phyloP scores from a whole-genome alignment of 92 coral and sea anemone genomes.

The Palythoa grandis region DNA sequence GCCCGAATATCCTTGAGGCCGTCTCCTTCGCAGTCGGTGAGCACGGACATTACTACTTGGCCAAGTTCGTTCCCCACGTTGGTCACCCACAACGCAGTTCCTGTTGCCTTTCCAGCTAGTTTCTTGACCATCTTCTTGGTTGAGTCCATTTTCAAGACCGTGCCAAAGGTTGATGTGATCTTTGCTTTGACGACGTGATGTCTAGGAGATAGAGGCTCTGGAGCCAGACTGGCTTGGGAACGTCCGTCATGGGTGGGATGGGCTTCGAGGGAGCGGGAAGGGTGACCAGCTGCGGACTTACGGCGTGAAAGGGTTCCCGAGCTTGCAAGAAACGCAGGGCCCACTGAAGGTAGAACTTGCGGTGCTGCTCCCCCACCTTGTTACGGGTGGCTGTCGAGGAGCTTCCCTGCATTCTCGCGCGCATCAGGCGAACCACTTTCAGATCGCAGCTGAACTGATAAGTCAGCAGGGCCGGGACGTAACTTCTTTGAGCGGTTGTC shows the following conservation, averaged over 20 bases:
- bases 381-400: not conserved
- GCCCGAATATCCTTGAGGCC: constrained; percentile 54
- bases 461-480: constrained; percentile 40
- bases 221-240: constrained; percentile 25
- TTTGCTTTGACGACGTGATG: not conserved
- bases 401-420: constrained; percentile 3
- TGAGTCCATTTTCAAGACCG: not conserved
- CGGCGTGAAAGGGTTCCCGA: constrained; percentile 29
- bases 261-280: not conserved
- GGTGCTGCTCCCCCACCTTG: constrained; percentile 41
- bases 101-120: constrained; percentile 27
- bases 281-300: constrained; percentile 24
- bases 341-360: constrained; percentile 17
- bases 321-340: constrained; percentile 42
- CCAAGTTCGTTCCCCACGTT: constrained; percentile 68
- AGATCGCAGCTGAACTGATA: too few relatives aligned
- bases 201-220: not conserved
- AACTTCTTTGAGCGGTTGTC: not conserved
- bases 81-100: constrained; percentile 50
- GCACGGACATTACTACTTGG: constrained; percentile 55
- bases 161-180: not conserved
- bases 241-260: constrained; percentile 23
- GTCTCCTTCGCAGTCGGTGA: constrained; percentile 61
- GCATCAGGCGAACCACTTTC: constrained; percentile 27
- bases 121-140: constrained; percentile 24